phyloP scores from a whole-genome alignment of 2,113 vertebrate genomes.

The Myiagra hebetior region DNA sequence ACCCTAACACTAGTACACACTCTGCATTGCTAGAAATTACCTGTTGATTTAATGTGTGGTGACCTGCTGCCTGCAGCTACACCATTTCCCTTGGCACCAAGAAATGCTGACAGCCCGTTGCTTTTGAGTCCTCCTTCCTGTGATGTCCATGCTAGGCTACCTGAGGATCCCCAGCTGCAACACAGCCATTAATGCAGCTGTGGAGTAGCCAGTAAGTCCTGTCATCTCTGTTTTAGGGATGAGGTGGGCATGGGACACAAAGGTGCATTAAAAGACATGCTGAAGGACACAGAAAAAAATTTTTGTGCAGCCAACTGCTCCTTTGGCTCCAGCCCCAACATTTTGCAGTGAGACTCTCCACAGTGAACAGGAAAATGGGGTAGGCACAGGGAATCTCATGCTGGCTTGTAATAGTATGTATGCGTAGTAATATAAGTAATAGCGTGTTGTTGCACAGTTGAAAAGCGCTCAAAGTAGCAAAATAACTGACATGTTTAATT shows the following conservation, averaged over 20 bases:
- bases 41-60: neutral
- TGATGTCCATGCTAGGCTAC: neutral
- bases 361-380: neutral
- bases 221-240: neutral
- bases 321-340: neutral
- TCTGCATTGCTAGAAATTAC: neutral
- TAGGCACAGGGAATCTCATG: rapidly evolving
- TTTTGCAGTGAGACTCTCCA: rapidly evolving
- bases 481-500: neutral
- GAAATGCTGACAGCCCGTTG: neutral
- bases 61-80: neutral
- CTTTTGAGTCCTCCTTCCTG: neutral
- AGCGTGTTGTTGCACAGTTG: neutral
- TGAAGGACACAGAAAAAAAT: neutral
- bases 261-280: neutral
- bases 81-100: neutral
- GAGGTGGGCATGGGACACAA: neutral
- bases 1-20: neutral
- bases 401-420: neutral
- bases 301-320: neutral
- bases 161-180: neutral
- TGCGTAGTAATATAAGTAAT: no score
- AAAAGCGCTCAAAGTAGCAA: neutral
- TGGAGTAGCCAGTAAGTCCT: neutral
- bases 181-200: neutral